A percentile compares a stretch with the other conserved stretches of the same genome.
Evolutionary conservation across 2,113 vertebrate genomes (phyloP).

Genomic region (Saimiri boliviensis): DNA sequence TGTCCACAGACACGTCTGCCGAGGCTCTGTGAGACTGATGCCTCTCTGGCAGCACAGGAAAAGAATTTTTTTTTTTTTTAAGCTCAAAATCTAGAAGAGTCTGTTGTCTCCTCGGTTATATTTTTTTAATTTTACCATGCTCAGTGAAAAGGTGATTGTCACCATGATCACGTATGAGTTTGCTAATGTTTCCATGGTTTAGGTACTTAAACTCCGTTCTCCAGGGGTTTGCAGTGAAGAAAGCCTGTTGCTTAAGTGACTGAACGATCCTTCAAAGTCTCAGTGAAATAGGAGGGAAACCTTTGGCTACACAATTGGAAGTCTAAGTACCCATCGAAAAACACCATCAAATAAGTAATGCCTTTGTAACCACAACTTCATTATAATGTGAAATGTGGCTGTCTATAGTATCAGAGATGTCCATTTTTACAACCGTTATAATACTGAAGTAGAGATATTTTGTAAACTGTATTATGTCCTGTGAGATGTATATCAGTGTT

Average conservation of each 20-base stretch:
- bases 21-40: slow-evolving; percentile 92
- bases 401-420: slow-evolving; percentile 80
- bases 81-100: slow-evolving; percentile 76
- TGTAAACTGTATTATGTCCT: slow-evolving; percentile 82
- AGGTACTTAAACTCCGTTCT: slow-evolving; percentile 72
- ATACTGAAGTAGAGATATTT: slow-evolving; percentile 82
- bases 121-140: slow-evolving; percentile 77
- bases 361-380: slow-evolving; percentile 80
- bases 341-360: slow-evolving; percentile 70
- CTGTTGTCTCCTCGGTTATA: slow-evolving; percentile 79
- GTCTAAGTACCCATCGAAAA: slow-evolving; percentile 66
- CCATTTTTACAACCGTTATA: slow-evolving; percentile 75
- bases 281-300: slow-evolving; percentile 35
- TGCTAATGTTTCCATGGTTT: slow-evolving; percentile 72
- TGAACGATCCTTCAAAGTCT: neutral
- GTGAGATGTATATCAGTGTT: slow-evolving; percentile 81
- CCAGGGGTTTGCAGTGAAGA: slow-evolving; percentile 57
- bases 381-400: slow-evolving; percentile 83
- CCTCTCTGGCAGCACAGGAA: slow-evolving; percentile 58
- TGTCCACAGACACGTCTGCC: slow-evolving; percentile 98
- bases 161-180: slow-evolving; percentile 69
- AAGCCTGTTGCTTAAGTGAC: slow-evolving; percentile 38
- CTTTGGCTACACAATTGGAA: slow-evolving; percentile 71
- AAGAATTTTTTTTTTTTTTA: slow-evolving; percentile 57
- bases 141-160: slow-evolving; percentile 71